Base-by-base conservation (phyloP, 2,797 vertebrate species). In the Micrastur ruficollis region DNA sequence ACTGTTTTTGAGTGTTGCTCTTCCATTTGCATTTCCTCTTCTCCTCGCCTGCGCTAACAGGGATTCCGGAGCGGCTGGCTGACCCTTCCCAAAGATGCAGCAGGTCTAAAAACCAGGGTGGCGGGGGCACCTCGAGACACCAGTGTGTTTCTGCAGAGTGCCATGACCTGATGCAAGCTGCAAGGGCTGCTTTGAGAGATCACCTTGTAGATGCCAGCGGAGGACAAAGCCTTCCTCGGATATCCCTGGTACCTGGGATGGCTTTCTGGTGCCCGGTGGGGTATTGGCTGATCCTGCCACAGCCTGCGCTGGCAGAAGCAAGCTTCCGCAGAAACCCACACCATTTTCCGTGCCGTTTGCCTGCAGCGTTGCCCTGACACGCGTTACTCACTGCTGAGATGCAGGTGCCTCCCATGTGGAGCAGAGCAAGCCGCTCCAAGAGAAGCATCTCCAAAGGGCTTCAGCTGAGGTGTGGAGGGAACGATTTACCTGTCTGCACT, bases 41-140 rank as follows among this genome's bases (percentile, higher is more conserved):
- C 47, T n/a, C 44, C 31, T 42, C 3, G 0, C 26, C 19, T 34
- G 36, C 0, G 0, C 66, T 82, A 59, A 29, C 36, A 18, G 67
- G 40, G 49, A 26, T 91, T 79, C 75, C 8, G 2, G 7, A 21
- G 46, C 18, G 32, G 44, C 49, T 68, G 75, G 29, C 71, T 63
- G 26, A 10, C 17, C 50, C 40, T 81, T 18, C 34, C 14, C 42
- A 73, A 87, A 81, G 26, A n/a, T 14, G 11, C 72, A 62, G 3
- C 5, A 36, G 12, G 17, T 46, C 67, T 68, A 3, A 55, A 74
- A 40, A 5, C 1, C 18, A 46, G 66, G 29, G 6, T 20, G 40
- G 44, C 3, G 53, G 14, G 14, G 17, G 26, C 50, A 62, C 7
- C 32, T 46, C 4, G 27, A 65, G 50, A 11, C 18, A 22, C 36